Evolutionary conservation across 2,113 vertebrate species (phyloP).

Genomic region (Tupaia tana): DNA sequence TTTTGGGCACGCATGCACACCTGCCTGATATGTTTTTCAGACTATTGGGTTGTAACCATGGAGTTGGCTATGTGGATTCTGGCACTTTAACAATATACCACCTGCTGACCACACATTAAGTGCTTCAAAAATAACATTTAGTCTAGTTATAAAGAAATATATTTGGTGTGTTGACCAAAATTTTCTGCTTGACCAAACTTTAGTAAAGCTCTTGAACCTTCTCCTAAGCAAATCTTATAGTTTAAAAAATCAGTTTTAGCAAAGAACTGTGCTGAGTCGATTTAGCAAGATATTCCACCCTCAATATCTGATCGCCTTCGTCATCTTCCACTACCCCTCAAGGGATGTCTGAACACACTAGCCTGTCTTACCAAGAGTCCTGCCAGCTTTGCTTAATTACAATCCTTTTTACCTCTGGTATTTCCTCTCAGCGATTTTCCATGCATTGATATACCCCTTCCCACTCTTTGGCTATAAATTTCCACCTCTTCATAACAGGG

Average conservation of each 20-base stretch:
- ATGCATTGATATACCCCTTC: not conserved
- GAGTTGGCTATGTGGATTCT: no score
- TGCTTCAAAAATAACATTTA: not conserved
- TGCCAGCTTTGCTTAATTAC: not conserved
- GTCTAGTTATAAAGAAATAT: not conserved
- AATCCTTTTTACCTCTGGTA: not conserved
- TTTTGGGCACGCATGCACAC: no score
- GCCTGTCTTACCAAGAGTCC: not conserved
- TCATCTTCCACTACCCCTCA: not conserved
- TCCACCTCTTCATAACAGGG: not conserved
- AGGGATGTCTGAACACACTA: not conserved
- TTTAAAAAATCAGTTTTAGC: not conserved
- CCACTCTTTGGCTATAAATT: not conserved
- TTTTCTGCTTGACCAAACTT: not conserved
- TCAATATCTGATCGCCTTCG: not conserved
- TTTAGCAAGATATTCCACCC: not conserved
- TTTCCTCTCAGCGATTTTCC: not conserved
- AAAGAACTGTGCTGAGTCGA: not conserved
- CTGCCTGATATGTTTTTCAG: no score
- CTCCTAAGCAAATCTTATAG: not conserved
- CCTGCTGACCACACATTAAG: not conserved
- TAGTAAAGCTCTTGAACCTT: not conserved
- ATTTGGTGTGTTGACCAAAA: not conserved
- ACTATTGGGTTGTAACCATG: no score
- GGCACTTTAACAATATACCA: no score